Evolutionary conservation across 1,140 invertebrate genomes (phyloP), one percentile per base, ranked within the genome.

Genomic region (Magallana gigas): DNA sequence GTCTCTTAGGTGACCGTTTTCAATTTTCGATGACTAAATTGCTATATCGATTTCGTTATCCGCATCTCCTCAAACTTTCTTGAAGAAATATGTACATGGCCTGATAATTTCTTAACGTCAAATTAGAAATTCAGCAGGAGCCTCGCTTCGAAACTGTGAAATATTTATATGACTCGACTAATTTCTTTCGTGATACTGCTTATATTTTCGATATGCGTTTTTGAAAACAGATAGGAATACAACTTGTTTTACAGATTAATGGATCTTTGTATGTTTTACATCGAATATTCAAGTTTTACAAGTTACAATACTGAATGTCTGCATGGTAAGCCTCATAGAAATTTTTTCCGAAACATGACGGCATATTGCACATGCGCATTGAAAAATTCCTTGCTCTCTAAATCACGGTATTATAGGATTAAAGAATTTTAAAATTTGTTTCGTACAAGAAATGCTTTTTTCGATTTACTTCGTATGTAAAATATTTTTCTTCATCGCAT

Each of bases 101-200:
- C 23, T 3, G 36, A 29, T 76, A 29, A 29, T 76, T 36, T 76
- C 23, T 76, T 76, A 36, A 23, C 68, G 68, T 76, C 68, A 76
- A 76, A 76, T 76, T 76, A 76, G 68, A 76, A 76, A 76, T 76
- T 76, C 68, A 76, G 18, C 1, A 36, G 3, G 68, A 76, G 68
- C 68, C 68, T 76, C 68, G 68, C 68, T 76, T 76, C 68, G 68
- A 29, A 76, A 76, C 68, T 76, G 68, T 76, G 18, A 76, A 76
- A 76, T 76, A 76, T 76, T 76, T 29, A 76, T 76, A 76, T 76
- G 68, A 11, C 36, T 29, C 7, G 23, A 29, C 68, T 76, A 29
- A 48, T 48, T 23, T 12, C 36, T 11, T 76, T 9, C 23, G 29
- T 29, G 23, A 36, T 76, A 8, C 23, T 9, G 7, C 23, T 76